These are phyloP conservation scores for Temnothorax curvispinosus DNA, from an alignment of 1,140 invertebrate genomes.

Conservation along the genomic window DNA sequence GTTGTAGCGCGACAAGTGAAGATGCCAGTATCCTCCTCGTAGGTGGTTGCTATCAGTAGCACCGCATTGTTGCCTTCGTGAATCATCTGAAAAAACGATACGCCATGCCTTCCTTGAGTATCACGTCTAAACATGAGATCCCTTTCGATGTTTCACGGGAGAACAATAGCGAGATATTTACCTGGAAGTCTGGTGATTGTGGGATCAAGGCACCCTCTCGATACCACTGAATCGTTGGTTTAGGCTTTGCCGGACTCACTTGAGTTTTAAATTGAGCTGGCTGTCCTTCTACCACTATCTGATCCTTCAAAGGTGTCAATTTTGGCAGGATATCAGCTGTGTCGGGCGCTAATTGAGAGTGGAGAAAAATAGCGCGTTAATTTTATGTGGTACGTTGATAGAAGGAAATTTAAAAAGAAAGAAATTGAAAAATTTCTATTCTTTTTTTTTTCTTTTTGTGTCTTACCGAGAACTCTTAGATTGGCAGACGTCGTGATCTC, in stretches of 20 bases:
- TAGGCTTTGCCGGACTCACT: slow-evolving; percentile 91
- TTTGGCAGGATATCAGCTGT: slow-evolving; percentile 91
- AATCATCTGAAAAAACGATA: slow-evolving; percentile 92
- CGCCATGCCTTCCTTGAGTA: slow-evolving; percentile 23
- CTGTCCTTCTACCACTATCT: slow-evolving; percentile 93
- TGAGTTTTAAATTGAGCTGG: slow-evolving; percentile 95
- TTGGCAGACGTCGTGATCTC: slow-evolving; percentile 92
- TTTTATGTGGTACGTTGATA: background rate
- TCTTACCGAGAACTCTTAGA: slow-evolving; percentile 89
- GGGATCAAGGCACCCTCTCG: slow-evolving; percentile 95
- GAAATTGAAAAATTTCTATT: background rate
- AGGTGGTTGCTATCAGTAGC: slow-evolving; percentile 95
- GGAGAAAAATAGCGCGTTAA: background rate
- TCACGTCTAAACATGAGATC: background rate
- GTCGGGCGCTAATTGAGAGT: slow-evolving; percentile 88
- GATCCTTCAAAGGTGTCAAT: slow-evolving; percentile 92
- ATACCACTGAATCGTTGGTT: slow-evolving; percentile 95
- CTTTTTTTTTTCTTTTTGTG: background rate
- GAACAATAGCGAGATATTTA: slow-evolving; percentile 81
- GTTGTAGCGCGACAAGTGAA: slow-evolving; percentile 97
- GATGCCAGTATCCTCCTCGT: slow-evolving; percentile 96
- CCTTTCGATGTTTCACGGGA: background rate
- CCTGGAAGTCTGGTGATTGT: slow-evolving; percentile 96
- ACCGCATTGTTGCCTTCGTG: slow-evolving; percentile 96
- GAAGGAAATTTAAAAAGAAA: background rate